phyloP scores from a whole-genome alignment of 2,888 invertebrate genomes.

The Lasioglossum villosulum region DNA sequence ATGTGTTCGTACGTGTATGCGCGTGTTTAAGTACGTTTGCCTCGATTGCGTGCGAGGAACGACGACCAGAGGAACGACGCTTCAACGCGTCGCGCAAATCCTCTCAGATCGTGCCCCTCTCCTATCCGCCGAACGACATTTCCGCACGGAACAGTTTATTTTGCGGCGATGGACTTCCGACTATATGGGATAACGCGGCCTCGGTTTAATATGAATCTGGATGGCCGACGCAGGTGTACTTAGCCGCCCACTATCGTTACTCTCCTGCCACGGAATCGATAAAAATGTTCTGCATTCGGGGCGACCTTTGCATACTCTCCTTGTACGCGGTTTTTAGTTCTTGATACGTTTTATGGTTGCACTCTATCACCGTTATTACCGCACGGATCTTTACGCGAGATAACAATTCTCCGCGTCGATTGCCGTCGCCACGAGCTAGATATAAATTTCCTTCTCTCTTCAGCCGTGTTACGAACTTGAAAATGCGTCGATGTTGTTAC shows the following conservation, averaged over 20 bases:
- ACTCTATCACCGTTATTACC: not conserved
- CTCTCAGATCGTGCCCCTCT: slow-evolving; percentile 74
- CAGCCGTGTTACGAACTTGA: not conserved
- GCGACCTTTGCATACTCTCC: slow-evolving; percentile 5
- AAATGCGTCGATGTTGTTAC: not conserved
- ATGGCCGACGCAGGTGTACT: slow-evolving; percentile 14
- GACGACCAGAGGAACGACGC: slow-evolving; percentile 73
- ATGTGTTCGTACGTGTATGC: slow-evolving; percentile 28
- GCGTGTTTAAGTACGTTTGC: slow-evolving; percentile 72
- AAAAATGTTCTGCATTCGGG: slow-evolving; percentile 8
- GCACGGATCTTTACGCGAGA: not conserved
- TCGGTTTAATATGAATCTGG: slow-evolving; percentile 49
- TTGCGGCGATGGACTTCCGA: slow-evolving; percentile 51
- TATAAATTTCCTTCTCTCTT: not conserved
- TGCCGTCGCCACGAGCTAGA: not conserved
- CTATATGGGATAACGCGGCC: slow-evolving; percentile 41
- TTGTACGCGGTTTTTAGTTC: not conserved
- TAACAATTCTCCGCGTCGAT: slow-evolving; percentile 1
- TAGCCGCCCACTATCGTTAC: not conserved
- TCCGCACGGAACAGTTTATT: slow-evolving; percentile 65
- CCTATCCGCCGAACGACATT: slow-evolving; percentile 53
- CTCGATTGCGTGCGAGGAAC: slow-evolving; percentile 73
- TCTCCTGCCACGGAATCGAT: not conserved
- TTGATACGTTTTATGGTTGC: not conserved
- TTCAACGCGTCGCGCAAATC: slow-evolving; percentile 78